Conservation (phyloP, 2,797 vertebrate genomes). For the Buphagus erythrorhynchus region DNA sequence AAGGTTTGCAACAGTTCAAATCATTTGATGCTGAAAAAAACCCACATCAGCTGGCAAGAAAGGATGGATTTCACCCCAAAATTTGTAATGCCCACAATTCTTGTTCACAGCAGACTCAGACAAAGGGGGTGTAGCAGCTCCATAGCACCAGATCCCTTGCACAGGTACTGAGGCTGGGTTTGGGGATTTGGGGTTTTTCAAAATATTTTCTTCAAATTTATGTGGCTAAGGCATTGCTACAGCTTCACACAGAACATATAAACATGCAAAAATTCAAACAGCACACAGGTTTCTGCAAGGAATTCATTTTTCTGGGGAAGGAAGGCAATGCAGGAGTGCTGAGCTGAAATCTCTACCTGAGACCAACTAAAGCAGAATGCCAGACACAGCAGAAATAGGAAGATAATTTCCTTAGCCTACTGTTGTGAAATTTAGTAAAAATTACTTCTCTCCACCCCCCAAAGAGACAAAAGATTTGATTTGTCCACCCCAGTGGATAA, state of each 20-base stretch:
- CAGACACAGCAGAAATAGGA: constrained; percentile 5
- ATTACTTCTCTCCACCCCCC: neutral
- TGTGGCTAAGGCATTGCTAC: neutral
- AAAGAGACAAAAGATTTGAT: constrained; percentile 40
- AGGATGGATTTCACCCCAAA: neutral
- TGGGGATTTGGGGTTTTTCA: neutral
- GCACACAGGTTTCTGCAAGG: neutral
- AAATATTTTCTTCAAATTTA: neutral
- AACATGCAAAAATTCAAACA: neutral
- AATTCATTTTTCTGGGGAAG: neutral
- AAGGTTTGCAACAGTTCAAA: constrained; percentile 11
- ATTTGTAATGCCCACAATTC: neutral
- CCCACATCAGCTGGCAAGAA: neutral
- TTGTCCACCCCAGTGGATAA: neutral
- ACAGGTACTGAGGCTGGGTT: accelerated
- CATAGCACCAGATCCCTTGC: neutral
- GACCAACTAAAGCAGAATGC: neutral
- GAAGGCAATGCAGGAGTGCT: neutral
- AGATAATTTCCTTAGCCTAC: constrained; percentile 10
- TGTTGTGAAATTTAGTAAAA: constrained; percentile 15
- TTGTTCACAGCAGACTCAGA: neutral
- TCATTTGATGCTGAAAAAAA: neutral
- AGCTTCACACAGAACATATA: neutral
- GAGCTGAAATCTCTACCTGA: neutral
- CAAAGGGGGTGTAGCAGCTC: neutral